Percentiles rank a stretch among this genome's conserved stretches.
Evolutionary conservation across 2,888 invertebrate genomes (phyloP).

Genomic region (Prostheceraeus crozeri): DNA sequence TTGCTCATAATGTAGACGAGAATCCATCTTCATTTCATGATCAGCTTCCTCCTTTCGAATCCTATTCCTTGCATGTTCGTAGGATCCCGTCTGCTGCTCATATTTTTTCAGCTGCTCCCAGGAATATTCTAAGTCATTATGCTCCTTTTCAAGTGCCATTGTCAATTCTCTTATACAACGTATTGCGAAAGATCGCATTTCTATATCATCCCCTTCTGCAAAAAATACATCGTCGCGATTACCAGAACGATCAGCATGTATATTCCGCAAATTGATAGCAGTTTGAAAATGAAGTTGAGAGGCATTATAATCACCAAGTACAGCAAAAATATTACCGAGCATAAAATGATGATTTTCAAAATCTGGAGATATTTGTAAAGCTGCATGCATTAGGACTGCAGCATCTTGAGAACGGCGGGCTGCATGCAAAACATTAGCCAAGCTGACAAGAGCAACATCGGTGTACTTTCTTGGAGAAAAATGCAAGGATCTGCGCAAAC

Average conservation of each 20-base stretch:
- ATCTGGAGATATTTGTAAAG: constrained; percentile 66
- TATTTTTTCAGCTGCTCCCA: neutral
- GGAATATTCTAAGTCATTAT: neutral
- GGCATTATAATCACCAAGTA: constrained; percentile 45
- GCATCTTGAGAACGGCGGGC: constrained; percentile 66
- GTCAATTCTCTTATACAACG: constrained; percentile 9
- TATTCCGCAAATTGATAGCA: no score
- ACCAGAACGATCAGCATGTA: no score
- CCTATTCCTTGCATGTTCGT: no score
- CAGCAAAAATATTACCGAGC: constrained; percentile 68
- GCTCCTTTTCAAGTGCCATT: neutral
- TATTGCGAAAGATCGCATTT: neutral
- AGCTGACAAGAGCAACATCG: constrained; percentile 67
- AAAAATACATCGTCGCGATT: no score
- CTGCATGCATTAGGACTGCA: constrained; percentile 66
- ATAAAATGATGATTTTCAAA: constrained; percentile 61
- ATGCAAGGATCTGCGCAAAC: constrained; percentile 68
- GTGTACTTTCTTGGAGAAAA: constrained; percentile 61
- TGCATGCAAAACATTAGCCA: constrained; percentile 69
- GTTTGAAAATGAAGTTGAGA: no score
- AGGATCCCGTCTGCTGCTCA: no score
- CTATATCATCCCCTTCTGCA: no score
- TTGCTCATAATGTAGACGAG: no score
- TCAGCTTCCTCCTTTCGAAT: no score
- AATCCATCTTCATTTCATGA: no score